Percentiles rank a stretch among this genome's conserved stretches.
Evolutionary conservation across 2,888 invertebrate species (phyloP).

Genomic region (Pycnomerus fuliginosus): DNA sequence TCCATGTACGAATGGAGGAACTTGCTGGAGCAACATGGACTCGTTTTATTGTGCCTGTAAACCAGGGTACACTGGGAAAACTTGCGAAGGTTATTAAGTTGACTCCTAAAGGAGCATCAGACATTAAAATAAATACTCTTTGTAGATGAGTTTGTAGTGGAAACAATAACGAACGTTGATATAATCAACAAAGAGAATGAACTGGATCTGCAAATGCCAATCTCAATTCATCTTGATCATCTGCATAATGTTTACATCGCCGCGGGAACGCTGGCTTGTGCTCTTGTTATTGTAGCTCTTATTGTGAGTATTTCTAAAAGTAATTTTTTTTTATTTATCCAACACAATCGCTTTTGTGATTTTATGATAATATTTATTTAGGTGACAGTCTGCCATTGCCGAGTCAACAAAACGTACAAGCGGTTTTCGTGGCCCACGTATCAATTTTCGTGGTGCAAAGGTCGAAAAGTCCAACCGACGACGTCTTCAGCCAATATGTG

Average conservation of each 20-base stretch:
- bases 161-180: conserved; percentile 56
- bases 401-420: conserved; percentile 75
- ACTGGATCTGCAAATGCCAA: conserved; percentile 35
- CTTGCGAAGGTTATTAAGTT: conserved; percentile 67
- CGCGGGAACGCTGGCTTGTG: conserved; percentile 73
- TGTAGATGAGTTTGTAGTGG: conserved; percentile 69
- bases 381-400: conserved; percentile 78
- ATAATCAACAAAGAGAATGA: conserved; percentile 31
- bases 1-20: conserved; percentile 70
- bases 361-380: conserved; percentile 39
- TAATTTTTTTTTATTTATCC: not conserved
- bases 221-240: conserved; percentile 62
- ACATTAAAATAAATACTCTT: conserved; percentile 15
- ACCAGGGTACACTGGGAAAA: conserved; percentile 75
- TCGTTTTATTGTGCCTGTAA: conserved; percentile 79
- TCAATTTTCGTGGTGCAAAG: conserved; percentile 54
- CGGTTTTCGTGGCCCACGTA: conserved; percentile 61
- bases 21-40: conserved; percentile 74
- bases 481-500: conserved; percentile 37
- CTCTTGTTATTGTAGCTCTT: conserved; percentile 67
- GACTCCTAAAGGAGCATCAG: conserved; percentile 7
- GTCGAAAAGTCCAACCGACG: conserved; percentile 31
- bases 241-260: conserved; percentile 78
- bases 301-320: conserved; percentile 58
- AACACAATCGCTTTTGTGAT: too few relatives aligned